Conservation (phyloP, 2,797 vertebrate species). For the Malurus splendens region DNA sequence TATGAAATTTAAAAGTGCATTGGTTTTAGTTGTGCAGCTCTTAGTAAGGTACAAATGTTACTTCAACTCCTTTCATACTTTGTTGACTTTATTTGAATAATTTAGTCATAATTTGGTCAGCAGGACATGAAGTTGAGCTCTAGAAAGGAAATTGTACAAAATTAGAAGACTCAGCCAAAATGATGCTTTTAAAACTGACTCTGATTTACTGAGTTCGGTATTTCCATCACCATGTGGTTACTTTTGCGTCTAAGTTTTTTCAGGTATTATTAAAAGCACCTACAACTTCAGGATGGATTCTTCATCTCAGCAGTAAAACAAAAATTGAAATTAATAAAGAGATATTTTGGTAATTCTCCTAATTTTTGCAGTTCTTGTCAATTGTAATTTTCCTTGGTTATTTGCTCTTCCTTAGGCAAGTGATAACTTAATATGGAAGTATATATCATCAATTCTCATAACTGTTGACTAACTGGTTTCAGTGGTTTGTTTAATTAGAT, state of each 20-base stretch:
- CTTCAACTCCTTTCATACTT: background rate
- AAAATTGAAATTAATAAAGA: background rate
- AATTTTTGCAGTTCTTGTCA: background rate
- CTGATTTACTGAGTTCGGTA: background rate
- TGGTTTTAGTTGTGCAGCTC: background rate
- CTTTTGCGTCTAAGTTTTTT: background rate
- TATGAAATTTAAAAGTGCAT: background rate
- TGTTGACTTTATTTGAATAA: background rate
- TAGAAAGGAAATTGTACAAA: background rate
- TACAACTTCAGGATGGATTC: background rate
- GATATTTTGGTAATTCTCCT: background rate
- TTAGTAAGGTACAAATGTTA: background rate
- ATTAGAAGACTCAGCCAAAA: background rate
- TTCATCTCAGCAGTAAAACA: background rate
- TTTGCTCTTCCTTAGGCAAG: conserved; percentile 2
- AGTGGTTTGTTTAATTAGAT: background rate
- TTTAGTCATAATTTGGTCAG: background rate
- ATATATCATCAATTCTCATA: background rate
- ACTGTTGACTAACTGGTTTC: background rate
- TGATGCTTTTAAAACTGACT: background rate
- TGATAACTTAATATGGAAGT: background rate
- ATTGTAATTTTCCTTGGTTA: background rate
- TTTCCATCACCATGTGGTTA: background rate
- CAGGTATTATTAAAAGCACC: background rate
- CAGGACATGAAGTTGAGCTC: background rate